Evolutionary conservation across 2,888 invertebrate species (phyloP), one percentile per base, ranked within the genome.

Genomic region (Artemia sinica): DNA sequence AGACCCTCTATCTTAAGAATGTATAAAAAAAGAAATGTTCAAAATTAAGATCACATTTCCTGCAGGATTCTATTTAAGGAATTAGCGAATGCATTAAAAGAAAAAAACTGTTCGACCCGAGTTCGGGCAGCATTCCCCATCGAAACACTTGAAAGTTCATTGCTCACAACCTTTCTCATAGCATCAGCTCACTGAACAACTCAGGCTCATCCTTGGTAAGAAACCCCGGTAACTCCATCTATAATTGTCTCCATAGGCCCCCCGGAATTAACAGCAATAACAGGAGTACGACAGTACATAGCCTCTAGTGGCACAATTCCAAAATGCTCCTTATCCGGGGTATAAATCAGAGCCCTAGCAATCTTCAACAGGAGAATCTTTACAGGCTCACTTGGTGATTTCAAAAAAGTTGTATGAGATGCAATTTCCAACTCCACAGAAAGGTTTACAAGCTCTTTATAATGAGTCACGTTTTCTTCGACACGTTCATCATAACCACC

Each of bases 251-350:
- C 98, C 1, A 85, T 85, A 0, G 98, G 98, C 0, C 98, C 98
- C 49, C 98, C 98, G 75, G 89, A 91, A 75, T 91, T 89, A 0
- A 91, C 87, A 0, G 98, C 98, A 73, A 99, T 86, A 0, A 99
- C 95, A 7, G 97, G 95, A 75, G 91, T 89, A 6, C 84, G 82
- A 76, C 87, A 85, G 76, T 91, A 91, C 98, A 98, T 98, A 0
- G 96, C 95, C 81, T 99, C 98, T 69, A 99, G 81, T 0, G 99
- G 98, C 10, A 98, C 98, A 74, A 99, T 99, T 8, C 98, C 98
- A 81, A 98, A 98, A 80, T 99, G 98, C 78, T 99, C 98, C 77
- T 90, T 89, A 4, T 87, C 85, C 2, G 98, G 98, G 9, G 98
- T 99, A 76, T 99, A 99, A 41, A 98, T 76, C 28, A 99, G 79